Evolutionary conservation across 2,888 invertebrate genomes (phyloP).

Genomic region (Lagria hirta): DNA sequence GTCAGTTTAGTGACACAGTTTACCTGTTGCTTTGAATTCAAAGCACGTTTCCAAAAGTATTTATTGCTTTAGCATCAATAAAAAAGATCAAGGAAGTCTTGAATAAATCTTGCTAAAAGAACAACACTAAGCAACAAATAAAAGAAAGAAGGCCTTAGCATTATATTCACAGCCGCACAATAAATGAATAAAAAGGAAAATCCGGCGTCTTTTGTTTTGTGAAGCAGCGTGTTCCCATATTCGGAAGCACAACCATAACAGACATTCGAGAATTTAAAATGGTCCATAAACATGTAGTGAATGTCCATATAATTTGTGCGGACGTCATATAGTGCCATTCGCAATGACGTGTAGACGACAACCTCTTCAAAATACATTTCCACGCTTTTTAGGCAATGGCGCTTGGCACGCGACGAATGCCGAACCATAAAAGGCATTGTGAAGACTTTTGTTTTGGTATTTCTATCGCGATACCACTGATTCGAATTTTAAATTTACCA

Average conservation of each 20-base stretch:
- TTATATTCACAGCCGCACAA: slow-evolving; percentile 16
- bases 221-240: slow-evolving; percentile 21
- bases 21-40: no score
- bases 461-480: neutral
- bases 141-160: no score
- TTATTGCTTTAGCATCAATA: slow-evolving; percentile 9
- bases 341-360: slow-evolving; percentile 20
- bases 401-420: slow-evolving; percentile 32
- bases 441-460: neutral
- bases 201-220: slow-evolving; percentile 21
- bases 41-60: slow-evolving; percentile 2
- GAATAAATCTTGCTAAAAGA: slow-evolving; percentile 7
- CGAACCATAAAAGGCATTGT: slow-evolving; percentile 15
- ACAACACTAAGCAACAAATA: no score
- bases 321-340: slow-evolving; percentile 24
- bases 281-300: slow-evolving; percentile 24
- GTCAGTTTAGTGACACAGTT: no score
- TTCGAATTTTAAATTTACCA: no score
- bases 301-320: slow-evolving; percentile 29
- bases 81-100: slow-evolving; percentile 10
- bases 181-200: slow-evolving; percentile 22
- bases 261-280: slow-evolving; percentile 27
- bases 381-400: slow-evolving; percentile 25
- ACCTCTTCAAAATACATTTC: no score
- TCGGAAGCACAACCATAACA: slow-evolving; percentile 28